Percentiles rank a stretch among this genome's conserved stretches.
Conservation (phyloP, 1,140 invertebrate genomes). For the Wasmannia auropunctata region DNA sequence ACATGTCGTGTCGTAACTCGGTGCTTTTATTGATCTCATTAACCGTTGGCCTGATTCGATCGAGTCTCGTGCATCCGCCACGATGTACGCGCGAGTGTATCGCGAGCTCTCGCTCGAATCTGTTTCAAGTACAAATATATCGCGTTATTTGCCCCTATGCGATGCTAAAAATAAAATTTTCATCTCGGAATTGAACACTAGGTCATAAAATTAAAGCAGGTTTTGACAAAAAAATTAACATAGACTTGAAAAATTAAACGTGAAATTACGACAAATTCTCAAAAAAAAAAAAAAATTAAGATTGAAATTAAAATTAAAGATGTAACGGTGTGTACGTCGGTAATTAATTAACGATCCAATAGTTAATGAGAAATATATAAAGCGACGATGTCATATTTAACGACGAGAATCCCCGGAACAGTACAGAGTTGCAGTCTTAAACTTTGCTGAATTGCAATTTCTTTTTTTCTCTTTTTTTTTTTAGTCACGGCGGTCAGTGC, state of each 20-base stretch:
- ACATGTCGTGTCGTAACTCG: slow-evolving; percentile 9
- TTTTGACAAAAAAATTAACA: neutral
- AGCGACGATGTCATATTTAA: slow-evolving; percentile 3
- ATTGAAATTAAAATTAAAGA: neutral
- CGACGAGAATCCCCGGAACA: slow-evolving; percentile 50
- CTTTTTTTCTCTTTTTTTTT: slow-evolving; percentile 13
- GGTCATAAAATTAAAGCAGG: neutral
- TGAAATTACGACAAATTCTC: neutral
- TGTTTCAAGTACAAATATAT: neutral
- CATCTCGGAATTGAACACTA: neutral
- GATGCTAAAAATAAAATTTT: slow-evolving; percentile 10
- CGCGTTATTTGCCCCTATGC: neutral
- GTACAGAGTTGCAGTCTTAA: slow-evolving; percentile 74
- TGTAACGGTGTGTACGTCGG: neutral
- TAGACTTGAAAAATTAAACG: neutral
- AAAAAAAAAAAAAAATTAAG: neutral
- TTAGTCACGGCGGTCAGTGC: slow-evolving; percentile 60
- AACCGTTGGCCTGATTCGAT: slow-evolving; percentile 21
- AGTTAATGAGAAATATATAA: slow-evolving; percentile 28
- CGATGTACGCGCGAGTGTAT: neutral
- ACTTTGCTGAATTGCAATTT: slow-evolving; percentile 55
- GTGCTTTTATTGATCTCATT: slow-evolving; percentile 42
- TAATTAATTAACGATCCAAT: neutral
- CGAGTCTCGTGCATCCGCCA: slow-evolving; percentile 19
- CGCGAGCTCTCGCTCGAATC: neutral